A percentile compares a stretch with the other conserved stretches of the same genome.
phyloP scores from a whole-genome alignment of 2,797 vertebrate species.

The Leuciscus waleckii region DNA sequence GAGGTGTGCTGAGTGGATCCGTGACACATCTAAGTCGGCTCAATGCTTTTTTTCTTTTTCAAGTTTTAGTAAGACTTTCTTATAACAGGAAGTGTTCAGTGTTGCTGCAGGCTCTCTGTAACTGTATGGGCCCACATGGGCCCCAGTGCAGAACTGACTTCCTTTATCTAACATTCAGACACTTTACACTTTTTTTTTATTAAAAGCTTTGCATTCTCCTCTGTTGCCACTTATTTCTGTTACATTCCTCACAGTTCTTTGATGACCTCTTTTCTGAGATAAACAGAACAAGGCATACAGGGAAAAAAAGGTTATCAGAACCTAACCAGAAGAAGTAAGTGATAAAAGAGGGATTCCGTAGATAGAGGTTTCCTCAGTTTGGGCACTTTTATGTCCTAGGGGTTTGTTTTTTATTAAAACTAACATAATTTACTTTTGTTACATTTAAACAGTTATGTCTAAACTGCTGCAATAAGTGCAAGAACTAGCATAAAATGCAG shows the following conservation, averaged over 20 bases:
- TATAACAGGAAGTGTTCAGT: background rate
- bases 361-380: too few species aligned
- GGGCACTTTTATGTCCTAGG: too few species aligned
- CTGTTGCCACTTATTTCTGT: background rate
- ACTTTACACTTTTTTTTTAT: background rate
- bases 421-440: too few species aligned
- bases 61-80: background rate
- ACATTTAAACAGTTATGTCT: too few species aligned
- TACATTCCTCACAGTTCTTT: background rate
- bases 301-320: too few species aligned
- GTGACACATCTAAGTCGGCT: too few species aligned
- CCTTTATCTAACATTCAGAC: slow-evolving; percentile 7
- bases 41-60: background rate
- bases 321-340: too few species aligned
- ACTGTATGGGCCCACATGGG: background rate
- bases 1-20: too few species aligned
- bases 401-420: too few species aligned
- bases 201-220: background rate
- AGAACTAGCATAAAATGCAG: too few species aligned
- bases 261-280: slow-evolving; percentile 19
- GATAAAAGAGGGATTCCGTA: too few species aligned
- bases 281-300: background rate
- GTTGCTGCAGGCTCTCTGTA: background rate
- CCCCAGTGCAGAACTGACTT: background rate
- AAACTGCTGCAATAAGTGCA: too few species aligned